Base-by-base conservation (phyloP, 2,888 invertebrate genomes). In the Scelioninae gen. 2 region DNA sequence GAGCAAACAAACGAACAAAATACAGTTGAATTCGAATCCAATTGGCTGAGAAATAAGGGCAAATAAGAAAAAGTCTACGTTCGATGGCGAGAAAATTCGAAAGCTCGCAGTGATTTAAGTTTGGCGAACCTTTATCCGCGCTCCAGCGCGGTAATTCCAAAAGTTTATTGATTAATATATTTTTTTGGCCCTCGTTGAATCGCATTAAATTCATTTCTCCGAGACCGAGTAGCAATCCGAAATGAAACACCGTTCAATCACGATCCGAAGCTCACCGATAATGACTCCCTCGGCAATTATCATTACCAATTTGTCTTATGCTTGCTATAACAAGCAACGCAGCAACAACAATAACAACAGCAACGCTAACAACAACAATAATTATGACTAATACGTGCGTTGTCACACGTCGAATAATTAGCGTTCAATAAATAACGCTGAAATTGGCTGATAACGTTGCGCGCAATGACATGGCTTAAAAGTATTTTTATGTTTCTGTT, bases 401-500 rank as follows among this genome's bases (percentile, higher is more conserved):
- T 48, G 33, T 41, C 43, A 33, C 28, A 13, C 22, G 25, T 10
- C 15, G 28, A 33, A 52, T 68, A 73, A 68, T 68, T 52, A 67
- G 19, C 19, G 45, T 28, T 33, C 48, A 35, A 52, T 63, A 63
- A 68, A 58, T 63, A 39, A 16, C 63, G 43, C 39, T 53, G 39
- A 55, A 57, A 61, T 67, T 68, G 37, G 19, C 33, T 45, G 45
- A 58, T 48, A 68, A 48, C 37, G 13, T 9, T 18, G 31, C 28
- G 11, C 33, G 13, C 46, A 41, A 52, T 35, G 55, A 58, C 73
- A 63, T 63, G 68, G 68, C 68, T 73, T 50, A 43, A 73, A 67
- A 68, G 57, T 73, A 58, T 68, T 68, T 68, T 68, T 63, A 68
- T 45, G 58, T 68, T 73, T 68, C 63, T 41, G 45, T 73, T 68